Percentiles rank a stretch among this genome's conserved stretches.
Conservation (phyloP, 2,888 invertebrate species). For the Darwinula stevensoni region DNA sequence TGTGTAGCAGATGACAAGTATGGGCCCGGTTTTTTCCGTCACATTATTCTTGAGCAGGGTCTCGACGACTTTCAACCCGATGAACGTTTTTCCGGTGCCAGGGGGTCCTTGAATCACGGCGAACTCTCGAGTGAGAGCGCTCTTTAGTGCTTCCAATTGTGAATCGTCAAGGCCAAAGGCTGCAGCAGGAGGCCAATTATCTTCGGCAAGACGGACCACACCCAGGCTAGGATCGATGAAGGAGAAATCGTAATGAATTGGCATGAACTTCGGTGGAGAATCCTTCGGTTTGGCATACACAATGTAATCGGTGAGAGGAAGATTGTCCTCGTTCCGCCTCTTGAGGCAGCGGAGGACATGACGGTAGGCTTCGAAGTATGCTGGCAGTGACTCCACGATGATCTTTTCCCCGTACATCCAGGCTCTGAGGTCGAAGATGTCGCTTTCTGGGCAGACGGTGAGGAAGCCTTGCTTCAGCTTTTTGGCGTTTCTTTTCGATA, state of each 20-base stretch:
- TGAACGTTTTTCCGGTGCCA: too few relatives aligned
- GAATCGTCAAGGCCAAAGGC: slow-evolving; percentile 26
- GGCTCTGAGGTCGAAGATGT: background rate
- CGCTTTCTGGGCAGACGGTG: slow-evolving; percentile 14
- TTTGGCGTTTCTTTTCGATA: slow-evolving; percentile 25
- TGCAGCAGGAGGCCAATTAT: slow-evolving; percentile 21
- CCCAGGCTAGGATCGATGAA: slow-evolving; percentile 14
- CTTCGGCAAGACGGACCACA: too few relatives aligned
- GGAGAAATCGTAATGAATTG: too few relatives aligned
- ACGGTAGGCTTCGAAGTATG: slow-evolving; percentile 52
- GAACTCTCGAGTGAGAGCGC: slow-evolving; percentile 12
- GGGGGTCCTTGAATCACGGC: slow-evolving; percentile 19
- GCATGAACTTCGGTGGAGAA: slow-evolving; percentile 15
- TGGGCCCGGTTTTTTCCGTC: too few relatives aligned
- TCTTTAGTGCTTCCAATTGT: slow-evolving; percentile 12
- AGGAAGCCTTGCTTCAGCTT: slow-evolving; percentile 25
- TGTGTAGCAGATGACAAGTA: too few relatives aligned
- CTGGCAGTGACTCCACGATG: slow-evolving; percentile 45
- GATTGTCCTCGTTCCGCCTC: slow-evolving; percentile 21
- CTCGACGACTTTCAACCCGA: too few relatives aligned
- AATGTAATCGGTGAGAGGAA: slow-evolving; percentile 37
- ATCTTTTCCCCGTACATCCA: slow-evolving; percentile 11
- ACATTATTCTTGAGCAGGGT: too few relatives aligned
- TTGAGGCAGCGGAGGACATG: slow-evolving; percentile 39
- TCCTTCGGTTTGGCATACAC: slow-evolving; percentile 20